A percentile compares a stretch with the other conserved stretches of the same genome.
Evolutionary conservation across 2,888 invertebrate species (phyloP).

Genomic region (Trachelus troglodyta): DNA sequence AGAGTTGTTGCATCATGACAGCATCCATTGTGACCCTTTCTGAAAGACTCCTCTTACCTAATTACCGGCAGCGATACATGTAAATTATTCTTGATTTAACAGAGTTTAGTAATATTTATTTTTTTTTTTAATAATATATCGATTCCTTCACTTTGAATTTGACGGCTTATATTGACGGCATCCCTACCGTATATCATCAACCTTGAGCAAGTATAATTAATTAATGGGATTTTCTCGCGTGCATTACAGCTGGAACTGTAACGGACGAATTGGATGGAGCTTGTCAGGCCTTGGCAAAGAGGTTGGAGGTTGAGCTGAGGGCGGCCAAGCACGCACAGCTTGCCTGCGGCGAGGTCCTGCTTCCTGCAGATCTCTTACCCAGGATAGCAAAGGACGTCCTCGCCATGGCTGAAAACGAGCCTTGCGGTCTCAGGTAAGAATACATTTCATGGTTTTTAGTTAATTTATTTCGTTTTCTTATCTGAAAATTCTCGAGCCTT

Average conservation of each 20-base stretch:
- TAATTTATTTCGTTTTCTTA: background rate
- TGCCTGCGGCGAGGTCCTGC: constrained; percentile 85
- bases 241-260: constrained; percentile 64
- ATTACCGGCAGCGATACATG: background rate
- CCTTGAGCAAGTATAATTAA: background rate
- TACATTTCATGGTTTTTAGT: background rate
- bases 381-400: constrained; percentile 84
- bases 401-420: constrained; percentile 87
- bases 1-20: background rate
- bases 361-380: constrained; percentile 85
- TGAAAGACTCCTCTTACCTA: background rate
- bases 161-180: background rate
- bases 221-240: constrained; percentile 24
- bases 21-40: background rate
- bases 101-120: background rate
- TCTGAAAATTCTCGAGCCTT: background rate
- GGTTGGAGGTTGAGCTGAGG: constrained; percentile 82
- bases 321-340: constrained; percentile 85
- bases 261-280: constrained; percentile 69
- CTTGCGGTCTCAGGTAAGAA: constrained; percentile 80
- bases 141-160: background rate
- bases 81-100: background rate
- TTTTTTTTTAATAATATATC: background rate
- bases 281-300: constrained; percentile 77
- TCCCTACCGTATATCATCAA: background rate